A percentile compares a stretch with the other conserved stretches of the same genome.
Evolutionary conservation across 2,113 vertebrate genomes (phyloP).

Genomic region (Capreolus pygargus): DNA sequence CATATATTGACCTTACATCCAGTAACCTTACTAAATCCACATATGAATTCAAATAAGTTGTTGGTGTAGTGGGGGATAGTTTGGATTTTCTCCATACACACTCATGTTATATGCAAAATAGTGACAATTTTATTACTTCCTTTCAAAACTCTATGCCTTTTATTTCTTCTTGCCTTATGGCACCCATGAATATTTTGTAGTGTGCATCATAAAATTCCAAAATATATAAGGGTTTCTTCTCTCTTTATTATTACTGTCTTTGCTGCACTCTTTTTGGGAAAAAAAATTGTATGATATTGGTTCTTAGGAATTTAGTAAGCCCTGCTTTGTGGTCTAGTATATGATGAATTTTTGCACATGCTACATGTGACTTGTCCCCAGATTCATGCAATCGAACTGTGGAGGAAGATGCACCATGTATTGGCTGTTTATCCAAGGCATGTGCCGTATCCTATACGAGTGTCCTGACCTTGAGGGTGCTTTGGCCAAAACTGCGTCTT

Average conservation of each 20-base stretch:
- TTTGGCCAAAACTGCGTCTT: neutral
- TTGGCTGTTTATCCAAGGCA: neutral
- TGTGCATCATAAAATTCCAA: neutral
- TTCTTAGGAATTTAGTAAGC: neutral
- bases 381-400: neutral
- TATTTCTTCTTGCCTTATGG: neutral
- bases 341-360: neutral
- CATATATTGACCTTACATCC: neutral
- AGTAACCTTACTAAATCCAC: neutral
- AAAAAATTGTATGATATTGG: neutral
- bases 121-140: neutral
- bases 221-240: neutral
- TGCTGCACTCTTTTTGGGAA: neutral
- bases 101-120: neutral
- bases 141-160: neutral
- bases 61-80: neutral
- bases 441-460: neutral
- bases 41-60: neutral
- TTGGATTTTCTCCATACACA: neutral
- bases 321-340: neutral
- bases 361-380: neutral
- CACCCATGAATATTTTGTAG: neutral
- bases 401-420: neutral
- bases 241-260: neutral
- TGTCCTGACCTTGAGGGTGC: neutral